Percentiles rank a stretch among this genome's conserved stretches.
These are phyloP conservation scores for Abramis brama DNA, from an alignment of 2,113 vertebrate species.

Conservation along the genomic window DNA sequence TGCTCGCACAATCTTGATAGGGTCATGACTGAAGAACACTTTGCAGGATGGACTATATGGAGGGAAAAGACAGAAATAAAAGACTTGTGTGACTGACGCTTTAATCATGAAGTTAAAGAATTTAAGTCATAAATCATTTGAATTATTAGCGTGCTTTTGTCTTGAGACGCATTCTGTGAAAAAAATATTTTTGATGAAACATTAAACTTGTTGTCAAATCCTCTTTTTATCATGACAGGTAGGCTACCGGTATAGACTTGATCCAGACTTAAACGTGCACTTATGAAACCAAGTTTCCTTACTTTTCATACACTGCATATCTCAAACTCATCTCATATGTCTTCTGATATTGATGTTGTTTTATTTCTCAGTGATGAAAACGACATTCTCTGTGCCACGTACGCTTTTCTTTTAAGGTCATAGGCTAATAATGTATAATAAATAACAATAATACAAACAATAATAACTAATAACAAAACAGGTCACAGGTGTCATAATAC, in stretches of 20 bases:
- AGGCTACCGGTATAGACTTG: neutral
- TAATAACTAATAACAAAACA: no score
- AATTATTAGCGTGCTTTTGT: neutral
- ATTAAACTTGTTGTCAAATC: neutral
- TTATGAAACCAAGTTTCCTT: neutral
- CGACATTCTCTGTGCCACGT: no score
- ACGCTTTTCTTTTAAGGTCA: no score
- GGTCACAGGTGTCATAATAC: neutral
- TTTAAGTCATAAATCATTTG: neutral
- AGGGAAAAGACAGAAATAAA: no score
- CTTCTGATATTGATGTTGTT: neutral
- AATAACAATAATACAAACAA: no score
- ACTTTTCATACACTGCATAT: neutral
- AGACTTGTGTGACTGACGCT: no score
- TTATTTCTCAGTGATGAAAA: no score
- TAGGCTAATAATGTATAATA: neutral
- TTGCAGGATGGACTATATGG: conserved; percentile 89
- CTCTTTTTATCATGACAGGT: neutral
- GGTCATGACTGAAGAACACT: conserved; percentile 93
- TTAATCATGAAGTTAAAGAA: no score
- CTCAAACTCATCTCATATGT: neutral
- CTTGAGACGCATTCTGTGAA: no score
- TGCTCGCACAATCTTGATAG: conserved; percentile 91
- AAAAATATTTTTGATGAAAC: neutral
- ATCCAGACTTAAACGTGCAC: neutral